Conservation (phyloP, 92 coral and sea anemone species). For the Parazoanthus darwini region DNA sequence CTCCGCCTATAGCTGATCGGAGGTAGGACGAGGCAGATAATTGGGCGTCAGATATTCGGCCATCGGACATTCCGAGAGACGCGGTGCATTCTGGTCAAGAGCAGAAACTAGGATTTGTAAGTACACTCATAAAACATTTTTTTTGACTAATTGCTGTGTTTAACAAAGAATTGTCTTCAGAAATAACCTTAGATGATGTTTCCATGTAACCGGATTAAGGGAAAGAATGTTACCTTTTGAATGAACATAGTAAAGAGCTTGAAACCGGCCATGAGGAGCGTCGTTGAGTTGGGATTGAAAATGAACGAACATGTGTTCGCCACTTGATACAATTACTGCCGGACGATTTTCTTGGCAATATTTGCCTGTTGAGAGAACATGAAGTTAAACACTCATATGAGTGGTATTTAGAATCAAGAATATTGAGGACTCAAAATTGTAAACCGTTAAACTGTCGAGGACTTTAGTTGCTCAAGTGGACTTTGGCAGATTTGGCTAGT, state of each 20-base stretch:
- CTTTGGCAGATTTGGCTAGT: no score
- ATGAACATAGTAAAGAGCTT: conserved; percentile 61
- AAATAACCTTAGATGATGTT: neutral
- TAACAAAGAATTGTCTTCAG: no score
- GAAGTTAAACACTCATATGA: neutral
- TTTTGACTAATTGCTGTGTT: no score
- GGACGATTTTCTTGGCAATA: conserved; percentile 68
- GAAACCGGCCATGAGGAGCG: conserved; percentile 63
- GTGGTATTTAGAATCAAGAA: neutral
- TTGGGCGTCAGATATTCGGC: conserved; percentile 70
- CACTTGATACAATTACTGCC: conserved; percentile 72
- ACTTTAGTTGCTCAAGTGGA: no score
- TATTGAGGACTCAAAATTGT: no score
- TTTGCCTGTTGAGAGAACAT: conserved; percentile 48
- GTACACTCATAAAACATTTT: no score
- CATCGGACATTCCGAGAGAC: conserved; percentile 76
- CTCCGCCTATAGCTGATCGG: conserved; percentile 20
- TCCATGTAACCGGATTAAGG: no score
- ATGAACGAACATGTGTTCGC: conserved; percentile 67
- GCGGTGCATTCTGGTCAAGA: conserved; percentile 60
- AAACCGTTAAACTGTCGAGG: no score
- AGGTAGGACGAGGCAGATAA: conserved; percentile 72
- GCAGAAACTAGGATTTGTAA: neutral
- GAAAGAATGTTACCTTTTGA: conserved; percentile 56
- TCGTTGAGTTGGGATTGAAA: conserved; percentile 60